Evolutionary conservation across 2,797 vertebrate genomes (phyloP), one percentile per base, ranked within the genome.

Genomic region (Hoplostethus atlanticus): DNA sequence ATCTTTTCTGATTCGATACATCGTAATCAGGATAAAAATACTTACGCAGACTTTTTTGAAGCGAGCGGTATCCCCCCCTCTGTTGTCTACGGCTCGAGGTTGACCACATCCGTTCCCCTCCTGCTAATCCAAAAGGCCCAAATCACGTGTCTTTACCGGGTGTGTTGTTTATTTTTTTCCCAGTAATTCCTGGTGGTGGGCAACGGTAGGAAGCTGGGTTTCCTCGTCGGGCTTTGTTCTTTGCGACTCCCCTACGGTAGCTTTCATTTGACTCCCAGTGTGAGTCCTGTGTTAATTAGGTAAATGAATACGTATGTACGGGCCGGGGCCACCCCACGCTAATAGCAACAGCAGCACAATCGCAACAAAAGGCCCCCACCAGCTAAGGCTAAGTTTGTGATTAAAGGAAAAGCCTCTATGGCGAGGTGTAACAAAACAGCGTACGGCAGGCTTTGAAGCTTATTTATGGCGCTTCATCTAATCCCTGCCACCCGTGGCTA

Each of bases 231-330:
- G 83, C 92, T 94, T 93, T 93, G 92, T 94, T 92, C 90, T 91
- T 69, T 64, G 84, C 72, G 86, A 87, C 89, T 90, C 90, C 87
- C 86, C 87, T 73, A 89, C 66, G 84, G 85, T 91, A 89, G 90
- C 91, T 90, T 93, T 92, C 91, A 92, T 92, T 93, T 90, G 92
- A 93, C 91, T 92, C 92, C 86, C 92, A 93, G 92, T 93, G 90
- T 94, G 94, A 91, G 85, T 81, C 84, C 92, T 31, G 76, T 93
- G 91, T 93, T 95, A 94, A 94, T 94, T 94, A 92, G 92, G 90
- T 94, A 93, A 92, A 94, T 89, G 91, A 89, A 88, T 91, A 91
- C 67, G 84, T 87, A 88, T 91, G 89, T 90, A 85, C 84, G 86
- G 84, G 87, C 81, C 70, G 83, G 86, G 88, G 21, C 87, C 80